These are phyloP conservation scores for Cuculus canorus DNA, from an alignment of 2,797 vertebrate species.

Conservation along the genomic window DNA sequence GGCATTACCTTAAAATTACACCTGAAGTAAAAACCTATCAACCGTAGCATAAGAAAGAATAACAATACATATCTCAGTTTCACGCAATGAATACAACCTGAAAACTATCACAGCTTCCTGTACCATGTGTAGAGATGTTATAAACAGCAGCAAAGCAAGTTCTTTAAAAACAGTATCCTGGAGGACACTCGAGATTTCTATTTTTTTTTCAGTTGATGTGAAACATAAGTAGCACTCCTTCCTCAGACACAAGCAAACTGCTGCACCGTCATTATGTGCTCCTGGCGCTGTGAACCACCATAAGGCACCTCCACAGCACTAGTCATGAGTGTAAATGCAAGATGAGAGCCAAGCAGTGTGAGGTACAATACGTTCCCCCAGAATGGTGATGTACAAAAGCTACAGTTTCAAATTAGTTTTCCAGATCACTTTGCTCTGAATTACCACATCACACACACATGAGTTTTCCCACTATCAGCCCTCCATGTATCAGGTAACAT, in stretches of 20 bases:
- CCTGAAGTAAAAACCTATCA: not conserved
- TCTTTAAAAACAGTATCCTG: not conserved
- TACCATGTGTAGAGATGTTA: not conserved
- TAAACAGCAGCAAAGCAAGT: not conserved
- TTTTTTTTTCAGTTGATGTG: not conserved
- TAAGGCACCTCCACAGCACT: not conserved
- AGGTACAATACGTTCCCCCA: not conserved
- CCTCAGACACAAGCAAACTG: not conserved
- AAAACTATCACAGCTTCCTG: not conserved
- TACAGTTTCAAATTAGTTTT: not conserved
- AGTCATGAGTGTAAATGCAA: not conserved
- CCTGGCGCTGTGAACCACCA: not conserved
- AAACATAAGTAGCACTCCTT: not conserved
- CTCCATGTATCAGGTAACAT: not conserved
- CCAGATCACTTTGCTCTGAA: not conserved
- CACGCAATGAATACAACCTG: not conserved
- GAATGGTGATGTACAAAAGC: not conserved
- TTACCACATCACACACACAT: rapidly evolving
- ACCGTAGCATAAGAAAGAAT: not conserved
- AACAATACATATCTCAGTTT: not conserved
- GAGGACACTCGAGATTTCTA: not conserved
- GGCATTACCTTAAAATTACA: slow-evolving; percentile 6
- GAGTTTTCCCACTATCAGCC: not conserved
- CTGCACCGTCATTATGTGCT: not conserved
- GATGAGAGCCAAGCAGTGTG: not conserved